Base-by-base conservation (phyloP, 2,888 invertebrate genomes). In the Tridacna crocea region DNA sequence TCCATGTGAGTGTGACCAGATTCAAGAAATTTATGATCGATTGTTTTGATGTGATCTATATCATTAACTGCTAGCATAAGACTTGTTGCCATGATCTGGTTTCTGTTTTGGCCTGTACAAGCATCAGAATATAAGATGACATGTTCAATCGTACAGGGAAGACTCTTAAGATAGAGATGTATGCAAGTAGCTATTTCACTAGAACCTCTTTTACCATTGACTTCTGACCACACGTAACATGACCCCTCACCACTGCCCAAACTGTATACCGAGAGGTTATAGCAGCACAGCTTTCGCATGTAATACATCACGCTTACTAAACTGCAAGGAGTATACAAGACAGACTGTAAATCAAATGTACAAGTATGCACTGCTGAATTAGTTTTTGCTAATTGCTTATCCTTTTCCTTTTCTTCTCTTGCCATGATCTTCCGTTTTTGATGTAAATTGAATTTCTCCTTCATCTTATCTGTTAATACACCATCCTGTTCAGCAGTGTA, bases 1-100 rank as follows among this genome's bases (percentile, higher is more conserved):
- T 80, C 82, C 80, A 86, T 86, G 47, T 86, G 84, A 19, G 82
- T 78, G 70, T 83, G 83, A 15, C 81, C 79, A 66, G 75, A 77
- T 51, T 83, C 83, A 0, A 83, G 26, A 72, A 84, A 82, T 72
- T 83, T 84, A 47, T 79, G 83, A 58, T 83, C 77, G 72, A 83
- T 72, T 19, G 61, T 58, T 55, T 79, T 74, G 19, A 81, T 60
- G 22, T 60, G 47, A 58, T 22, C 47, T 47, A 80, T 77, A 24
- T 61, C n/a, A 24, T 65, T 51, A 17, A 83, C 74, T n/a, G 83
- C 36, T 79, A 77, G 58, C 0, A 85, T 55, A 12, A 83, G 73
- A 27, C 73, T 73, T 13, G 72, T 27, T 3, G 83, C 83, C 27
- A 77, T 76, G 65, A 81, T 66, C 61, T 83, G 55, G 55, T 83